These are phyloP conservation scores for Cladopsammia gracilis DNA, from an alignment of 64 coral and sea anemone genomes.

Conservation along the genomic window DNA sequence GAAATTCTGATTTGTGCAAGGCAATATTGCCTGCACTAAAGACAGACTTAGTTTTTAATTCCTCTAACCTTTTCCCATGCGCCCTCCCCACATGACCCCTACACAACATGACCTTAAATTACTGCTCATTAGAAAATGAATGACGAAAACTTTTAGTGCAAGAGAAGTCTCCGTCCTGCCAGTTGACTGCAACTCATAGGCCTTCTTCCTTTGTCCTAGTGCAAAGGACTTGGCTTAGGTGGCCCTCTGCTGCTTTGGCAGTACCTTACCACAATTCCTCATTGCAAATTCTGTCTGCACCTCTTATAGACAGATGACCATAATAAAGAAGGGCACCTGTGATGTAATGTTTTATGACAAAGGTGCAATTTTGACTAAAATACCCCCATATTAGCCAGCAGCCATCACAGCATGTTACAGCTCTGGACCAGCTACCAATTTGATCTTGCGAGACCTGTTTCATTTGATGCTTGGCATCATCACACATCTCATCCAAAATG, in stretches of 20 bases:
- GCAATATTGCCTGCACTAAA: conserved; percentile 10
- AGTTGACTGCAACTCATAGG: conserved; percentile 21
- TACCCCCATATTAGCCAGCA: conserved; percentile 54
- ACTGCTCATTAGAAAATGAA: conserved; percentile 23
- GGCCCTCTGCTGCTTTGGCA: conserved; percentile 32
- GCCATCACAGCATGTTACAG: conserved; percentile 56
- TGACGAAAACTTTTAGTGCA: conserved; percentile 8
- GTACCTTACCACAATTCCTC: conserved; percentile 21
- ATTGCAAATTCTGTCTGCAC: conserved; percentile 61
- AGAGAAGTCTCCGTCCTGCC: conserved; percentile 32
- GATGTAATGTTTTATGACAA: conserved; percentile 44
- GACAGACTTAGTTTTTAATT: background rate
- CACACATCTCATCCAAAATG: conserved; percentile 58
- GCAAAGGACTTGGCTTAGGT: conserved; percentile 34
- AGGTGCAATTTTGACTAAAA: conserved; percentile 62
- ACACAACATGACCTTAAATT: conserved; percentile 27
- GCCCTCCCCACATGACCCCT: no score
- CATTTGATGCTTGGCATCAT: conserved; percentile 72
- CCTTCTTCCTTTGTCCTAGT: conserved; percentile 18
- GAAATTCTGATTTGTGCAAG: conserved; percentile 52
- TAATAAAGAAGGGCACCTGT: conserved; percentile 70
- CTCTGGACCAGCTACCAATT: conserved; percentile 39
- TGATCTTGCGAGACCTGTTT: background rate
- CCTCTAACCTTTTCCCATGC: conserved; percentile 55
- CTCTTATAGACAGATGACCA: no score